These are phyloP conservation scores for Dorcus parallelipipedus DNA, from an alignment of 2,888 invertebrate species.

Conservation along the genomic window DNA sequence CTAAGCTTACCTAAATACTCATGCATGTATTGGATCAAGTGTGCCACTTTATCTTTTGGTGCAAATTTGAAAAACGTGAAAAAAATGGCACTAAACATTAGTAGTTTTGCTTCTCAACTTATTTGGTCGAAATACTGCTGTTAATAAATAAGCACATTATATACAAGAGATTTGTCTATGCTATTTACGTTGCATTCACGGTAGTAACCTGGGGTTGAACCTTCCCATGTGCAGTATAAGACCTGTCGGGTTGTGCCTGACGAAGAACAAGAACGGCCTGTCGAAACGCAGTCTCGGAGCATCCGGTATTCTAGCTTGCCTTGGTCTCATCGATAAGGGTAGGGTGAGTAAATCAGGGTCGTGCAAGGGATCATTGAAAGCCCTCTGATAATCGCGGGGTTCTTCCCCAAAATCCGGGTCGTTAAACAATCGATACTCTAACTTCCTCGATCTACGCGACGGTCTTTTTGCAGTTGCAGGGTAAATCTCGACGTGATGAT, in stretches of 20 bases:
- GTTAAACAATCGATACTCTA: constrained; percentile 25
- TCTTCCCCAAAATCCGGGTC: constrained; percentile 42
- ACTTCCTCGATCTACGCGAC: constrained; percentile 43
- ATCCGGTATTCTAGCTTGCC: constrained; percentile 69
- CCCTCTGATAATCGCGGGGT: constrained; percentile 63
- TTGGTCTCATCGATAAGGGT: constrained; percentile 66
- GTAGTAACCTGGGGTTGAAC: constrained; percentile 79
- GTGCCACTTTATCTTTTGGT: too few species aligned
- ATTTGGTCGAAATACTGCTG: too few species aligned
- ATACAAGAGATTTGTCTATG: background rate
- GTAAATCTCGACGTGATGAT: constrained; percentile 79
- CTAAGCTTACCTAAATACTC: too few species aligned
- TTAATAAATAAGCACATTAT: too few species aligned
- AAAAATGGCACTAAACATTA: too few species aligned
- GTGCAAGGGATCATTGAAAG: constrained; percentile 64
- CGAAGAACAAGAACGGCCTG: constrained; percentile 83
- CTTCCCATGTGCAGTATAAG: constrained; percentile 85
- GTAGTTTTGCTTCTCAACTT: too few species aligned
- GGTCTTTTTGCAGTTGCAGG: constrained; percentile 60
- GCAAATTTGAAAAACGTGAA: too few species aligned
- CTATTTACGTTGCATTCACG: constrained; percentile 48
- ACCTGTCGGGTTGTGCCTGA: constrained; percentile 88
- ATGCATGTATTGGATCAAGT: too few species aligned
- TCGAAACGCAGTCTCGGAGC: constrained; percentile 77
- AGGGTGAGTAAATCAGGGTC: constrained; percentile 55